Percentiles rank a stretch among this genome's conserved stretches.
These are phyloP conservation scores for Rhadina sibilatrix DNA, from an alignment of 2,113 vertebrate genomes.

Conservation along the genomic window DNA sequence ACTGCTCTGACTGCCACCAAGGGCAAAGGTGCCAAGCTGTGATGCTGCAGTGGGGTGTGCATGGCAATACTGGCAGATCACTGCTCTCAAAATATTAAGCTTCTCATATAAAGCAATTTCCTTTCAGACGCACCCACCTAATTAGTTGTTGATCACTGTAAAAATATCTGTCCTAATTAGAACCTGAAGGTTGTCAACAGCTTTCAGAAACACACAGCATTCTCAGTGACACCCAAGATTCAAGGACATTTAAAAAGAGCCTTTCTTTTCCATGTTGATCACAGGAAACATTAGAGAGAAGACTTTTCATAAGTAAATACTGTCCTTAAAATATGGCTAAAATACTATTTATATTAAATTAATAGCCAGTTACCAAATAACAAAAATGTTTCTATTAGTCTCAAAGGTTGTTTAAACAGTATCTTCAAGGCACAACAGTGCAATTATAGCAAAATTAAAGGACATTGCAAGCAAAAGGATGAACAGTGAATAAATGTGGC, in stretches of 20 bases:
- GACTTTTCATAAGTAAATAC: neutral
- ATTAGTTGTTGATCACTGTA: neutral
- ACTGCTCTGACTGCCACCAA: neutral
- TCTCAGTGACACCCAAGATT: neutral
- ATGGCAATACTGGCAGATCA: neutral
- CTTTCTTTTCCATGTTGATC: neutral
- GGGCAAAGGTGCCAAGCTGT: fast-evolving
- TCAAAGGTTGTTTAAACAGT: neutral
- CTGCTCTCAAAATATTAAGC: neutral
- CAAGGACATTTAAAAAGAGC: neutral
- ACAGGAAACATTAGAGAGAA: neutral
- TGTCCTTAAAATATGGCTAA: neutral
- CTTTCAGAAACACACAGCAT: neutral
- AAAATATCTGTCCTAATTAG: neutral
- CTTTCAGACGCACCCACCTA: neutral
- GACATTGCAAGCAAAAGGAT: neutral
- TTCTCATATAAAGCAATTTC: neutral
- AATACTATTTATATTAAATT: neutral
- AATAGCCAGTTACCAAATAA: neutral
- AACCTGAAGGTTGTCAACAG: neutral
- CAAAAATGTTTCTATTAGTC: neutral
- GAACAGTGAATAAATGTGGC: neutral
- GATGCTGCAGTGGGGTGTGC: neutral
- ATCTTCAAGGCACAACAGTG: neutral
- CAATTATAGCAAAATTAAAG: neutral